Conservation (phyloP, 2,888 invertebrate genomes). For the Sericinus montela region DNA sequence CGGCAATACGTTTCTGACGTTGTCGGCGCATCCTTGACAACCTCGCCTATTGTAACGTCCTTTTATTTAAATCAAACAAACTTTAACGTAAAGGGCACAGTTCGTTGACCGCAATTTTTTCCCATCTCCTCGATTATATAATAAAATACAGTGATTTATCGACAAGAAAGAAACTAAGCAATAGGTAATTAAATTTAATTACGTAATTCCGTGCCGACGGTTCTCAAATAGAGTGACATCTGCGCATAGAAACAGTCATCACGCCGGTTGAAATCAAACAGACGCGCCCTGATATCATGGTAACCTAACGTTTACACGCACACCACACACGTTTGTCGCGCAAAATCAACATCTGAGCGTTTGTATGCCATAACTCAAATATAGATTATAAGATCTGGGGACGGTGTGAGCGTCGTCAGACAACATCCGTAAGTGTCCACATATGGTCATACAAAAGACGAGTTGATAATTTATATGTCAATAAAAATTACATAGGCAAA, state of each 20-base stretch:
- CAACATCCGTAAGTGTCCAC: constrained; percentile 42
- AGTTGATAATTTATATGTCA: background rate
- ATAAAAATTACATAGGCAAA: too few species aligned
- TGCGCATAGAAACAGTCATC: constrained; percentile 47
- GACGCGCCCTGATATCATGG: constrained; percentile 54
- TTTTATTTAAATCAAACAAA: constrained; percentile 49
- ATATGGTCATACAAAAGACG: background rate
- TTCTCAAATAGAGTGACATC: constrained; percentile 15
- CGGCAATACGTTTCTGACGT: constrained; percentile 66
- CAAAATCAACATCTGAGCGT: constrained; percentile 48
- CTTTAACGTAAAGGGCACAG: constrained; percentile 34
- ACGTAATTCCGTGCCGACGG: constrained; percentile 7
- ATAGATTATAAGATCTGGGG: constrained; percentile 49
- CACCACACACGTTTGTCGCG: constrained; percentile 31
- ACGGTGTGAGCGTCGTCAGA: constrained; percentile 33
- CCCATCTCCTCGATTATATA: background rate
- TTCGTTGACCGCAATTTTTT: constrained; percentile 14
- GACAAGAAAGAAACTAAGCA: background rate
- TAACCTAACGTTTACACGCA: constrained; percentile 39
- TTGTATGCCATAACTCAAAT: constrained; percentile 63
- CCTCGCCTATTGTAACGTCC: constrained; percentile 52
- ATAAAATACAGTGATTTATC: constrained; percentile 3
- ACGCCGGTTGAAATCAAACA: constrained; percentile 52
- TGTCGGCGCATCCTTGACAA: constrained; percentile 40
- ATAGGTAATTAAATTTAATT: constrained; percentile 3